A percentile compares a stretch with the other conserved stretches of the same genome.
These are phyloP conservation scores for Zophobas atratus DNA, from an alignment of 1,140 invertebrate genomes.

Conservation along the genomic window DNA sequence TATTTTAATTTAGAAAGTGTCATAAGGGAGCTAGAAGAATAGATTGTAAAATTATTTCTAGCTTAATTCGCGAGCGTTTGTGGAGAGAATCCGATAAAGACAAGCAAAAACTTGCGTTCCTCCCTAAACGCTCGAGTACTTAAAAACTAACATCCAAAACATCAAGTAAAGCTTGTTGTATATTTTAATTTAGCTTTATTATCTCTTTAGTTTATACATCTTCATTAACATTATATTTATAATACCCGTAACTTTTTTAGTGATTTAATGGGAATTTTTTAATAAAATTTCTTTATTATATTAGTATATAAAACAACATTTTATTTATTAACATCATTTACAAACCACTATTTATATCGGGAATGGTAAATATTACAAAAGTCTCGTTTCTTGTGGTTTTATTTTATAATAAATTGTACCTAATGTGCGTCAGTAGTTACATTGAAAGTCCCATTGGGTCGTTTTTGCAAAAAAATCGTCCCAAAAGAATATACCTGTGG, in stretches of 20 bases:
- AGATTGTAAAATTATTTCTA: conserved; percentile 54
- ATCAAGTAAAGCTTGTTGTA: conserved; percentile 53
- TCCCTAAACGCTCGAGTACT: conserved; percentile 51
- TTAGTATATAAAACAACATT: conserved; percentile 68
- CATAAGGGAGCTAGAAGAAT: conserved; percentile 59
- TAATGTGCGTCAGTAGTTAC: conserved; percentile 65
- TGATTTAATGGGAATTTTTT: conserved; percentile 63
- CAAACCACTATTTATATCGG: conserved; percentile 63
- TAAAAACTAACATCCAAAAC: conserved; percentile 53
- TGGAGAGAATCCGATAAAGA: conserved; percentile 42
- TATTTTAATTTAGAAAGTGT: conserved; percentile 60
- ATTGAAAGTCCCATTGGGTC: conserved; percentile 60
- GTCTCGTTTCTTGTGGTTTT: conserved; percentile 56
- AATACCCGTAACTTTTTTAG: conserved; percentile 64
- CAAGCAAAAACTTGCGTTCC: conserved; percentile 27
- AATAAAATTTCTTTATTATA: conserved; percentile 66
- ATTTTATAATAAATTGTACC: conserved; percentile 62
- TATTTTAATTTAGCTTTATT: conserved; percentile 56
- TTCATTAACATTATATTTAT: conserved; percentile 58
- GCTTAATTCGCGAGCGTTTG: conserved; percentile 49
- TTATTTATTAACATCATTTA: conserved; percentile 68
- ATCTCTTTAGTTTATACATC: conserved; percentile 55
- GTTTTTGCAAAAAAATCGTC: conserved; percentile 16
- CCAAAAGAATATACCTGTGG: neutral
- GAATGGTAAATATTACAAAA: conserved; percentile 62